These are phyloP conservation scores for Mizuhopecten yessoensis DNA, from an alignment of 1,140 invertebrate genomes.

Conservation along the genomic window DNA sequence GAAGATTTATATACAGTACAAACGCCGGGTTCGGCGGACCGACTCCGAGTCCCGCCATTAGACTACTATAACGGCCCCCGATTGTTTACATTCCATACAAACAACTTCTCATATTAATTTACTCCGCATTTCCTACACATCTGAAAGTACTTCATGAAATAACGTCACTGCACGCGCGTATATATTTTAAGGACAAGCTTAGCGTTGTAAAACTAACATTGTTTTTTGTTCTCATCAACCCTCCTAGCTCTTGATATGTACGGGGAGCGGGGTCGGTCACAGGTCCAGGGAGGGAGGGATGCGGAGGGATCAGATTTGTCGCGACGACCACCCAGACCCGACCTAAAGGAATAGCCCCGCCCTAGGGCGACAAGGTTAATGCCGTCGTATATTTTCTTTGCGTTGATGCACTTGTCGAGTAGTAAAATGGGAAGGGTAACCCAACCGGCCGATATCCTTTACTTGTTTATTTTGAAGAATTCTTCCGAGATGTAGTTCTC, in stretches of 20 bases:
- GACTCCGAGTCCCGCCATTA: conserved; percentile 20
- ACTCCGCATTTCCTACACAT: conserved; percentile 37
- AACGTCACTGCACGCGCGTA: background rate
- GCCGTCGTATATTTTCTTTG: conserved; percentile 31
- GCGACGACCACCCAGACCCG: conserved; percentile 5
- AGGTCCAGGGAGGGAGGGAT: background rate
- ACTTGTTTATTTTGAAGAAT: conserved; percentile 26
- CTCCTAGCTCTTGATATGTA: background rate
- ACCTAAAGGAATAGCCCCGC: conserved; percentile 15
- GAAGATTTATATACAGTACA: conserved; percentile 39
- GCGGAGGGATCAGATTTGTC: background rate
- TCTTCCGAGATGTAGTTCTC: conserved; percentile 24
- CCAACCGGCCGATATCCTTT: background rate
- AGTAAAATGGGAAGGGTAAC: background rate
- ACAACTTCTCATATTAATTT: conserved; percentile 29
- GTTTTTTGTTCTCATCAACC: background rate
- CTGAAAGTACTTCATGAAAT: conserved; percentile 34
- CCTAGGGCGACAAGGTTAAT: conserved; percentile 30
- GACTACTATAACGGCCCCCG: conserved; percentile 24
- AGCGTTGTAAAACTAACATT: background rate
- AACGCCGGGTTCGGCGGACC: conserved; percentile 18
- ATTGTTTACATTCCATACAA: conserved; percentile 20
- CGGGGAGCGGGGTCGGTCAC: background rate
- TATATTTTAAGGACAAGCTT: conserved; percentile 20
- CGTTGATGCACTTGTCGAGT: conserved; percentile 16